A percentile compares a stretch with the other conserved stretches of the same genome.
Conservation (phyloP, 2,888 invertebrate genomes). For the Hypsopygia costalis region DNA sequence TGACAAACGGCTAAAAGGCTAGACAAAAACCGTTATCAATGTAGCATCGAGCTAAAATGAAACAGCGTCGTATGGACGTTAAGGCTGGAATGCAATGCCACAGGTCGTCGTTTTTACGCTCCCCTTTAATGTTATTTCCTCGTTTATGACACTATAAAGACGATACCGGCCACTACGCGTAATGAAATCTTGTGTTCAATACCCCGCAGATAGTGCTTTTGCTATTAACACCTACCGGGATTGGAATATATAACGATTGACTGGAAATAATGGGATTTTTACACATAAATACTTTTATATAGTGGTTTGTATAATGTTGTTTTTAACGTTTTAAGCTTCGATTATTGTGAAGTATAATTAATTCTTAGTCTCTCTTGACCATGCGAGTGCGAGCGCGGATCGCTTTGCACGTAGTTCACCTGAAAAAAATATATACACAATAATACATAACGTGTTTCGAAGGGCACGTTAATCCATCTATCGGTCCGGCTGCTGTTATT, state of each 20-base stretch:
- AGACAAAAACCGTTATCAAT: slow-evolving; percentile 27
- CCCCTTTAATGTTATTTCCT: slow-evolving; percentile 74
- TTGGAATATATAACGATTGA: slow-evolving; percentile 25
- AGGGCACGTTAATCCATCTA: no score
- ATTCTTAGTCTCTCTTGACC: no score
- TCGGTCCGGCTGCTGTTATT: no score
- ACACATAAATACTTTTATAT: no score
- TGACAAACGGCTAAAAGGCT: slow-evolving; percentile 3
- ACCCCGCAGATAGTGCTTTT: slow-evolving; percentile 46
- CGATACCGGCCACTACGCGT: slow-evolving; percentile 77
- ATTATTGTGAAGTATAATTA: no score
- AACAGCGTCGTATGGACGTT: slow-evolving; percentile 40
- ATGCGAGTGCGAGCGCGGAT: no score
- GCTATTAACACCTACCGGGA: slow-evolving; percentile 27
- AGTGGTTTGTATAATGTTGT: no score
- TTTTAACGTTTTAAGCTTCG: no score
- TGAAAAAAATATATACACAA: no score
- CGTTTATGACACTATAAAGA: slow-evolving; percentile 78
- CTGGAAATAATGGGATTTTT: background rate
- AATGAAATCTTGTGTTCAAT: slow-evolving; percentile 78
- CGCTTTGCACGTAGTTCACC: no score
- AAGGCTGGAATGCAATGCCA: slow-evolving; percentile 67
- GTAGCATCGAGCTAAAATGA: slow-evolving; percentile 37
- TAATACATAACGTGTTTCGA: no score
- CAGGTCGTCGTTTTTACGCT: slow-evolving; percentile 75